These are phyloP conservation scores for Artibeus jamaicensis DNA, from an alignment of 2,797 vertebrate genomes.

Conservation along the genomic window DNA sequence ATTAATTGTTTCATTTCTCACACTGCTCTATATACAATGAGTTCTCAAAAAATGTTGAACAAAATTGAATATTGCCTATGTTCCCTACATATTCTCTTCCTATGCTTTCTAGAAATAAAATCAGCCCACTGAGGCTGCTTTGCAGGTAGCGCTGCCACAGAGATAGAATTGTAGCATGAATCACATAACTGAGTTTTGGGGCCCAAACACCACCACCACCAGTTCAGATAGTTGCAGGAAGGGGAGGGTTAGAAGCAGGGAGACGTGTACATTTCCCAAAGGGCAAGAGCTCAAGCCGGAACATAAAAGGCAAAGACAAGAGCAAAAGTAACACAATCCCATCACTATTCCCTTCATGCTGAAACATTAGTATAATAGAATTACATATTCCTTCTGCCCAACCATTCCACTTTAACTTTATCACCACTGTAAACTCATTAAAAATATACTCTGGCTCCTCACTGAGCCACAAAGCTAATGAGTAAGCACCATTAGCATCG, in stretches of 20 bases:
- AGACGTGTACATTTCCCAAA: background rate
- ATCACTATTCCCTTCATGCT: background rate
- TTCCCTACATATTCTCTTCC: background rate
- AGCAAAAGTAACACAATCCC: background rate
- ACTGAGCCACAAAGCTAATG: conserved; percentile 72
- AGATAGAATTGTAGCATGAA: background rate
- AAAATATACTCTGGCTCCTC: background rate
- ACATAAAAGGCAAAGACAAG: background rate
- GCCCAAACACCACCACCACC: background rate
- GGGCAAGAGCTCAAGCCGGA: background rate
- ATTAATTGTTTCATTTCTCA: background rate
- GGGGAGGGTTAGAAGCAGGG: rapidly evolving
- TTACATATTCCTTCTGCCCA: conserved; percentile 55
- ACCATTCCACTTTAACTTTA: conserved; percentile 57
- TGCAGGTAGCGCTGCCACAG: background rate
- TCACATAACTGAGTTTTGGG: background rate
- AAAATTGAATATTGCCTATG: background rate
- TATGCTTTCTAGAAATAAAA: background rate
- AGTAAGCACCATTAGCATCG: conserved; percentile 53
- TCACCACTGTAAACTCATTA: conserved; percentile 55
- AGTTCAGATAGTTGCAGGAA: background rate
- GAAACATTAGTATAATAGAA: conserved; percentile 39
- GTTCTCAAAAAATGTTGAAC: background rate
- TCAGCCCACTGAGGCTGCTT: background rate
- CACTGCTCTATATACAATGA: background rate